Conservation (phyloP, 2,797 vertebrate species). For the Ptychobarbus kaznakovi region DNA sequence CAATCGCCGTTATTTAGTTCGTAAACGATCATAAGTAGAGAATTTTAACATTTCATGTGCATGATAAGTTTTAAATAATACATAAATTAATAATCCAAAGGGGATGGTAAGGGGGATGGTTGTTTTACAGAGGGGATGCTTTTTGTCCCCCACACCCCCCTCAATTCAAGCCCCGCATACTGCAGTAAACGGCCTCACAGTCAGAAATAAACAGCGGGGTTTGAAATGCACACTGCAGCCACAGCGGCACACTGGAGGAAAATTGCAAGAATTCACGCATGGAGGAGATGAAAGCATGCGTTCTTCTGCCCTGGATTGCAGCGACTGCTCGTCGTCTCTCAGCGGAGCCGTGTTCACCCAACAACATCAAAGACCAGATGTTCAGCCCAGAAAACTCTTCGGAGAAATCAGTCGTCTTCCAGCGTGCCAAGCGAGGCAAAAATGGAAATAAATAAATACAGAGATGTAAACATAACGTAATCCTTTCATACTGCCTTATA, state of each 20-base stretch:
- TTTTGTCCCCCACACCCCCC: too few relatives aligned
- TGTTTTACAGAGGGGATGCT: too few relatives aligned
- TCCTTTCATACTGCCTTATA: conserved; percentile 40
- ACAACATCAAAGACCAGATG: conserved; percentile 72
- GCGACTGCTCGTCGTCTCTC: conserved; percentile 69
- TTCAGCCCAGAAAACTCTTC: conserved; percentile 64
- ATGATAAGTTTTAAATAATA: too few relatives aligned
- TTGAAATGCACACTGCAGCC: conserved; percentile 77
- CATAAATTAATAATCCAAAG: too few relatives aligned
- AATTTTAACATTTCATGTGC: too few relatives aligned
- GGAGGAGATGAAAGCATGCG: conserved; percentile 77
- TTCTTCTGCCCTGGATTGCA: conserved; percentile 70
- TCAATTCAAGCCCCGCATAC: too few relatives aligned
- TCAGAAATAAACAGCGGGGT: conserved; percentile 69
- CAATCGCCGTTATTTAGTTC: too few relatives aligned
- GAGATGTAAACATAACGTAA: conserved; percentile 46
- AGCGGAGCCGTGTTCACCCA: conserved; percentile 61
- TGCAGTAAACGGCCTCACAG: conserved; percentile 74
- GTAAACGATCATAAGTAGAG: too few relatives aligned
- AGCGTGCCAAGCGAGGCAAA: conserved; percentile 55
- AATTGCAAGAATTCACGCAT: conserved; percentile 71
- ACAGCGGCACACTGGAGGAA: conserved; percentile 72
- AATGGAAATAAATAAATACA: conserved; percentile 45
- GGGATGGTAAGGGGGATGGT: too few relatives aligned
- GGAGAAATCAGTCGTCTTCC: conserved; percentile 70